These are phyloP conservation scores for Lagenorhynchus albirostris DNA, from an alignment of 2,113 vertebrate species.

Conservation along the genomic window DNA sequence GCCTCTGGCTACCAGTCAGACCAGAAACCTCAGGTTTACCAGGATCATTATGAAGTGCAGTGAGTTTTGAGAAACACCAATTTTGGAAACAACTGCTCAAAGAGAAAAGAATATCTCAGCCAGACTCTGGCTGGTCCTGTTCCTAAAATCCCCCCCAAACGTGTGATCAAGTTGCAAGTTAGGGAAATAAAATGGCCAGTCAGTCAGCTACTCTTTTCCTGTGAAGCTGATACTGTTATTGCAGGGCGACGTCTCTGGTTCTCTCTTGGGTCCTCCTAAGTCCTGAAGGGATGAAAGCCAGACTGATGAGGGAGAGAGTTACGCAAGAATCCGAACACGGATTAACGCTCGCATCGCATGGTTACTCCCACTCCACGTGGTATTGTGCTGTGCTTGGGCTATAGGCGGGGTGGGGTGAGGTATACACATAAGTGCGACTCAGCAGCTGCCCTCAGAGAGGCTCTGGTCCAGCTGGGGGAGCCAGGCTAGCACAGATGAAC, in stretches of 20 bases:
- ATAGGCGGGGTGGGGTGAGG: not conserved
- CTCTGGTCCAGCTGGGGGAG: not conserved
- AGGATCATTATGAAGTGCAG: rapidly evolving
- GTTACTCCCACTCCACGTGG: rapidly evolving
- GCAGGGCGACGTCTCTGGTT: rapidly evolving
- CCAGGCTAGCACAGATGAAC: not conserved
- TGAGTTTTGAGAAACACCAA: not conserved
- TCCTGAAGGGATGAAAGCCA: not conserved
- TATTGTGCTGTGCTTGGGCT: no score
- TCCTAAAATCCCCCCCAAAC: not conserved
- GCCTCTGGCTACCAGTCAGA: not conserved
- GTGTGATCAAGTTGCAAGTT: no score
- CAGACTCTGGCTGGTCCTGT: not conserved
- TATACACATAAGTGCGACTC: not conserved
- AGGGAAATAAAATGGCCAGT: not conserved
- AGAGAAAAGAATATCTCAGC: not conserved
- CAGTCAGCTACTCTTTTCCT: rapidly evolving
- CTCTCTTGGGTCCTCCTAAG: not conserved
- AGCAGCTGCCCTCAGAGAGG: not conserved
- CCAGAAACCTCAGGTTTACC: not conserved
- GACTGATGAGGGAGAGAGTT: not conserved
- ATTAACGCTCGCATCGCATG: rapidly evolving
- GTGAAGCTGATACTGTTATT: rapidly evolving
- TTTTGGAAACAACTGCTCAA: not conserved
- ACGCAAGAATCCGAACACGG: no score